Base-by-base conservation (phyloP, 1,140 invertebrate genomes). In the Micrasema longulum region DNA sequence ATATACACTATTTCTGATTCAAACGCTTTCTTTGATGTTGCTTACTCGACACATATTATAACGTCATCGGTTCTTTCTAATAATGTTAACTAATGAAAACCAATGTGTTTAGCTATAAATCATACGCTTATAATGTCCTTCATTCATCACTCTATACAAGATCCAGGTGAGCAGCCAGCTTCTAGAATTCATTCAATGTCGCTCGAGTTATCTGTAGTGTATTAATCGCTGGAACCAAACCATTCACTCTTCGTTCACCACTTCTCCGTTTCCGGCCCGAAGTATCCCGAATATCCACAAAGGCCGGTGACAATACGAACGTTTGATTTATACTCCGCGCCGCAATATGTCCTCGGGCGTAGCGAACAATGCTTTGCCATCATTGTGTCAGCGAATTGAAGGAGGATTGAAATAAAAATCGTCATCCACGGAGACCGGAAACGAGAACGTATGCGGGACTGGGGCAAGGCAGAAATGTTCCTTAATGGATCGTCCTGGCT, bases 321-420 rank as follows among this genome's bases (percentile, higher is more conserved):
- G 57, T 63, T 50, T 70, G 68, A 70, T 70, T 70, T 70, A 70
- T 70, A 50, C 47, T 11, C 55, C 41, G 26, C 23, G 43, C 45
- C 31, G 45, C 55, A 63, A 63, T 70, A 63, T 70, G 55, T 70
- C 57, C 68, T 26, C 45, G 38, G 57, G 68, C 47, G 60, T 57
- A 71, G 16, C 43, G 60, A 55, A 62, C 60, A 57, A 65, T 71
- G 60, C 45, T 43, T 53, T 18, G 63, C 52, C 57, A 50, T 64
- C 63, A 66, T 65, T 71, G 62, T 71, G 69, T 60, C 68, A 35
- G 55, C 63, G 48, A 66, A 71, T 71, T 71, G 69, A 71, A 71
- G 62, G 60, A 66, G 62, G 60, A 71, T 71, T 71, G 62, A 71
- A 71, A 71, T 71, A 71, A 65, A 31, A 71, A 64, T 35, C 38